phyloP scores from a whole-genome alignment of 1,140 invertebrate genomes.

The Papilio dardanus region DNA sequence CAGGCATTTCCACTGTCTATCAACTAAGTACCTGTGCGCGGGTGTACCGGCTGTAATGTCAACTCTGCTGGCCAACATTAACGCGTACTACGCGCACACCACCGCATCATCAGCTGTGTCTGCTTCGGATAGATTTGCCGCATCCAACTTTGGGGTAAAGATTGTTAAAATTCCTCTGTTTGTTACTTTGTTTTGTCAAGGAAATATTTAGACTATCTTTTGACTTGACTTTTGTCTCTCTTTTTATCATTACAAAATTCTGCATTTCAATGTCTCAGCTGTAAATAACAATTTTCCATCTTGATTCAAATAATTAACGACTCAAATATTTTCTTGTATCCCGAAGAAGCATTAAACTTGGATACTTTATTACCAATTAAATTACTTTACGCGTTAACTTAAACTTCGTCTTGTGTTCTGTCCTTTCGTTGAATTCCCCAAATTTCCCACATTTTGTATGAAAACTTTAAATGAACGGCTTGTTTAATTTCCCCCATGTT shows the following conservation, averaged over 20 bases:
- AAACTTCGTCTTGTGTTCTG: background rate
- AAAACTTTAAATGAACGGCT: constrained; percentile 28
- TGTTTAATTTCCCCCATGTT: constrained; percentile 21
- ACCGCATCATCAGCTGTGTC: constrained; percentile 99
- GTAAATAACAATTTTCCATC: background rate
- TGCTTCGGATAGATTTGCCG: constrained; percentile 99
- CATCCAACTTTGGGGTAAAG: constrained; percentile 99
- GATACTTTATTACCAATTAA: background rate
- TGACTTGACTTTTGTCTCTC: too few relatives aligned
- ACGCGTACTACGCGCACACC: constrained; percentile 99
- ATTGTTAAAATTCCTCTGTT: too few relatives aligned
- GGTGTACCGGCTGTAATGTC: constrained; percentile 99
- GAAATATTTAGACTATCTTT: too few relatives aligned
- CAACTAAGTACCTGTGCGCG: constrained; percentile 99
- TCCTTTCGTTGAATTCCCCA: constrained; percentile 13
- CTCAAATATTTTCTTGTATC: constrained; percentile 7
- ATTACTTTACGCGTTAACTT: constrained; percentile 6
- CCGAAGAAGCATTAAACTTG: constrained; percentile 17
- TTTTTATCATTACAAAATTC: background rate
- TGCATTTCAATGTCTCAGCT: background rate
- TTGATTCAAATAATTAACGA: background rate
- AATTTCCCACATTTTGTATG: background rate
- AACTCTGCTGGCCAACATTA: constrained; percentile 98
- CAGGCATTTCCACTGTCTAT: constrained; percentile 99
- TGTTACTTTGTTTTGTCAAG: too few relatives aligned